A percentile compares a stretch with the other conserved stretches of the same genome.
Evolutionary conservation across 2,797 vertebrate species (phyloP).

Genomic region (Coccyzus lansbergi): DNA sequence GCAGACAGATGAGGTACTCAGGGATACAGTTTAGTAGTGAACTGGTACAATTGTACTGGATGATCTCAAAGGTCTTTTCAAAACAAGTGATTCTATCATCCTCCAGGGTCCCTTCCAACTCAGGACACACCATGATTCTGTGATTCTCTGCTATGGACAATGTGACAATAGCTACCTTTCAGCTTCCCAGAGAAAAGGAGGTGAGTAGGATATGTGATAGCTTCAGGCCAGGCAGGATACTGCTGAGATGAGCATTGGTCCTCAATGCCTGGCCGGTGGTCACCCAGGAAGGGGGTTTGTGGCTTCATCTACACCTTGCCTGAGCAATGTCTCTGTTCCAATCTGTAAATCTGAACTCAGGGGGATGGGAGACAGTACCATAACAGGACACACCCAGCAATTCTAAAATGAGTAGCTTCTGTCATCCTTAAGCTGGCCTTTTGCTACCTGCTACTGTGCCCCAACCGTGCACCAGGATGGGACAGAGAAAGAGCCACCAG

Average conservation of each 20-base stretch:
- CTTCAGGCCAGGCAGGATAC: background rate
- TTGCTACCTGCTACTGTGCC: rapidly evolving
- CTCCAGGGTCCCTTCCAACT: too few species aligned
- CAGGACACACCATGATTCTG: too few species aligned
- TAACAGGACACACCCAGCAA: too few species aligned
- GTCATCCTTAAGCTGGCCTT: background rate
- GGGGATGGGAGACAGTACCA: rapidly evolving
- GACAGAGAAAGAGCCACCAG: rapidly evolving
- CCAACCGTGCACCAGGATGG: rapidly evolving
- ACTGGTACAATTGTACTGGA: too few species aligned
- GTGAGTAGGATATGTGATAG: rapidly evolving
- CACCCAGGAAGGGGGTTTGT: too few species aligned
- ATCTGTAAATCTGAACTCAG: background rate
- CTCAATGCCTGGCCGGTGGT: rapidly evolving
- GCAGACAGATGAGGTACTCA: too few species aligned
- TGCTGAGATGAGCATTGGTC: rapidly evolving
- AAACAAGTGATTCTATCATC: too few species aligned
- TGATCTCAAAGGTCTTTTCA: too few species aligned
- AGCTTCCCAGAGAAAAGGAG: background rate
- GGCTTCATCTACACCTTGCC: rapidly evolving
- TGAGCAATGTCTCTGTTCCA: rapidly evolving
- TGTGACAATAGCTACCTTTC: rapidly evolving
- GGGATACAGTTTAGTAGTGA: too few species aligned
- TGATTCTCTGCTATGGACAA: background rate
- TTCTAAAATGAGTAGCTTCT: rapidly evolving